A percentile compares a stretch with the other conserved stretches of the same genome.
phyloP scores from a whole-genome alignment of 2,797 vertebrate genomes.

The Okamejei kenojei region DNA sequence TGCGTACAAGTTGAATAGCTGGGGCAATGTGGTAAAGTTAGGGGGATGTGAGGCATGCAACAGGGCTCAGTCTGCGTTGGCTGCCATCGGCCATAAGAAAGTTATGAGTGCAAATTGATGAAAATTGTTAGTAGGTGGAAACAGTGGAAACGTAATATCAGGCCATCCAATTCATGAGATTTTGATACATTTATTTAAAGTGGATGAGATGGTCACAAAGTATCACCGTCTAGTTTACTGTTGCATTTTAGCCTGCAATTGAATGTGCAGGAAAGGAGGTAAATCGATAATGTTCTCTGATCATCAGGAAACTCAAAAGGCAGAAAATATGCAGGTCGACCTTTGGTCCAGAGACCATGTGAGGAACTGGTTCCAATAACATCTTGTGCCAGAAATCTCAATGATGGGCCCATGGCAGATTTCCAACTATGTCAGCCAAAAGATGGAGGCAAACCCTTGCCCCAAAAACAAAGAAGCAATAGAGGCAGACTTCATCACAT shows the following conservation, averaged over 20 bases:
- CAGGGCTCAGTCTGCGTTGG: background rate
- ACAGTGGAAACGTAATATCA: background rate
- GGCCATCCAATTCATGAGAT: background rate
- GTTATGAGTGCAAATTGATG: background rate
- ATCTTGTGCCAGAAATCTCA: background rate
- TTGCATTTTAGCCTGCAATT: background rate
- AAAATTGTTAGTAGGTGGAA: background rate
- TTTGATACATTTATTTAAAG: background rate
- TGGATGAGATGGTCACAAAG: background rate
- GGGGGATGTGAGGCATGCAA: background rate
- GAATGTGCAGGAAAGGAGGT: background rate
- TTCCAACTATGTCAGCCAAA: background rate
- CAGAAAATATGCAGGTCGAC: background rate
- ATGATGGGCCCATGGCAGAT: background rate
- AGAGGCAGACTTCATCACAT: background rate
- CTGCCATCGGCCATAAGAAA: background rate
- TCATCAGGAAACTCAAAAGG: background rate
- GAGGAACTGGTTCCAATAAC: background rate
- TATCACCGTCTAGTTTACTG: background rate
- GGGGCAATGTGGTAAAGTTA: background rate
- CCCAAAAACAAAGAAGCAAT: background rate
- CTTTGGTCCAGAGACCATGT: background rate
- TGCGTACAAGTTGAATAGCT: background rate
- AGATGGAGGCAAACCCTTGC: background rate
- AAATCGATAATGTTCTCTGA: background rate